phyloP scores from a whole-genome alignment of 2,797 vertebrate genomes.

The Sebastes trivittatus region DNA sequence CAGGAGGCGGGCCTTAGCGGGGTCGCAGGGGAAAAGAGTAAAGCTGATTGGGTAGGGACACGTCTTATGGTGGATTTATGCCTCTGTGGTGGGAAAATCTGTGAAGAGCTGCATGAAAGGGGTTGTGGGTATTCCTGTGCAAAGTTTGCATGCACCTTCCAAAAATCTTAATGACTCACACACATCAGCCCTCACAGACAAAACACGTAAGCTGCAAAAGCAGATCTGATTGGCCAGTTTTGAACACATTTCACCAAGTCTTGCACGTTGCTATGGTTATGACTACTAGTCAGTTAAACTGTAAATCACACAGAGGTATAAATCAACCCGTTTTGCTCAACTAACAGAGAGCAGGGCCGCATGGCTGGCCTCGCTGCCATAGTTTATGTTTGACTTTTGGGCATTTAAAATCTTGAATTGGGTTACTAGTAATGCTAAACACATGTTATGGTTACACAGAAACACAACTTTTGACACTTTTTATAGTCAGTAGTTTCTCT shows the following conservation, averaged over 20 bases:
- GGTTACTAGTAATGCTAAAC: not conserved
- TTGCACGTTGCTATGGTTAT: slow-evolving; percentile 36
- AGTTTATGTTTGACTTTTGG: not conserved
- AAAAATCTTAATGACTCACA: slow-evolving; percentile 47
- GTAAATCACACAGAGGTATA: slow-evolving; percentile 74
- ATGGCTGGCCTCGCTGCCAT: slow-evolving; percentile 70
- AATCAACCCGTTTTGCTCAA: slow-evolving; percentile 66
- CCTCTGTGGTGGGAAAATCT: slow-evolving; percentile 73
- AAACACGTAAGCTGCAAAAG: slow-evolving; percentile 11
- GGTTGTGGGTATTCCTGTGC: slow-evolving; percentile 70
- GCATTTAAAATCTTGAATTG: slow-evolving; percentile 20
- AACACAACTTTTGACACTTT: not conserved
- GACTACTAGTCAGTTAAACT: not conserved
- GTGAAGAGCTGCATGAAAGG: slow-evolving; percentile 71
- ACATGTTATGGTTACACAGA: not conserved
- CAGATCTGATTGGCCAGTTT: slow-evolving; percentile 26
- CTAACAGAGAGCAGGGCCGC: slow-evolving; percentile 76
- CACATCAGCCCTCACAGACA: slow-evolving; percentile 18
- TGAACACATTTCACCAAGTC: slow-evolving; percentile 2
- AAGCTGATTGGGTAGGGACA: slow-evolving; percentile 85
- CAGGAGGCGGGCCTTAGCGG: slow-evolving; percentile 85
- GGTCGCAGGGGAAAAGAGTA: slow-evolving; percentile 82
- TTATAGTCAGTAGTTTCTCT: not conserved
- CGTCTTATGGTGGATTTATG: slow-evolving; percentile 80
- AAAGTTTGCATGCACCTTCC: slow-evolving; percentile 69